Evolutionary conservation across 2,888 invertebrate species (phyloP), one percentile per base, ranked within the genome.

Genomic region (Noctua janthe): DNA sequence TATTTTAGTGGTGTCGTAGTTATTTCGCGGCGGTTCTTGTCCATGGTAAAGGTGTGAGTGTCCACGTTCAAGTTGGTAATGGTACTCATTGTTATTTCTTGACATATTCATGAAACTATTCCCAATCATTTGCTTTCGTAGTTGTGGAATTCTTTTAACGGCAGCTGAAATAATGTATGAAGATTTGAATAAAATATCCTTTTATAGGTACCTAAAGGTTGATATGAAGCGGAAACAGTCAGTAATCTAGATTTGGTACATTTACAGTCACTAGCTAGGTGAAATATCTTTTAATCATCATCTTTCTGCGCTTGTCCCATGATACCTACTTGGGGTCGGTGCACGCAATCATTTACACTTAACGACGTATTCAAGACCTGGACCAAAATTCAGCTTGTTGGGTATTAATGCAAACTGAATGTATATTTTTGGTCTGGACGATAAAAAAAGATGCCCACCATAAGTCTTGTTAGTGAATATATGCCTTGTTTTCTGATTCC

Each of bases 41-140:
- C 93, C 93, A 74, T 95, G 94, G 76, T 95, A 92, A 62, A 95
- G 88, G 73, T 92, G 93, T 7, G 95, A 94, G 84, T 94, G 94
- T 2, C 94, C 94, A 81, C 91, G 93, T 76, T 94, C 94, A 78
- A 87, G 91, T 71, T 92, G 92, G 74, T 91, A 88, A 66, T 89
- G 88, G 70, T 91, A 85, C 39, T 88, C 83, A 67, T 91, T 89
- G 72, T 90, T 88, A 82, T 87, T 88, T 69, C 85, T 87, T 17
- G 93, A 91, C 78, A 85, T 80, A 84, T 93, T 94, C 66, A 77
- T 79, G 13, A 88, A 77, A 75, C 81, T 88, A 73, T 90, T 91
- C 87, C 92, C 92, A 74, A 86, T 86, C 74, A 91, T 89, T 29
- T 89, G 87, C 49, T 86, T 88, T 43, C 87, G 87, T 56, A 83